These are phyloP conservation scores for Antedon bifida DNA, from an alignment of 35 echinoderm and acorn worm genomes.

Conservation along the genomic window DNA sequence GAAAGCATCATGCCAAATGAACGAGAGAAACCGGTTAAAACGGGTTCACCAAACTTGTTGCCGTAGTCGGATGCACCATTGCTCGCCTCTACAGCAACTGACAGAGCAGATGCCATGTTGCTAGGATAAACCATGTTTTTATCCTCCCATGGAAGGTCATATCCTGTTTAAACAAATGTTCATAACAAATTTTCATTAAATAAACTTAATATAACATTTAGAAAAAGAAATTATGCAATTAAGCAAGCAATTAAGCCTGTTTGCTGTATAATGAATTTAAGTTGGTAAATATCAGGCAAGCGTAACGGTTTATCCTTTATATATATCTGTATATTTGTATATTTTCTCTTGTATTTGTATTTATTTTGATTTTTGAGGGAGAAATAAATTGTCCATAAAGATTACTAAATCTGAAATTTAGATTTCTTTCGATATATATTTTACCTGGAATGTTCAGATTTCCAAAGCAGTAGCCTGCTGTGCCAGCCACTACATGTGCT, in stretches of 20 bases:
- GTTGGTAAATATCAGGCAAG: too few relatives aligned
- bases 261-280: too few relatives aligned
- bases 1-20: constrained; percentile 87
- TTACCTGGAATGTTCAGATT: constrained; percentile 87
- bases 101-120: constrained; percentile 63
- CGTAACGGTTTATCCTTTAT: too few relatives aligned
- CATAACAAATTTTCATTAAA: too few relatives aligned
- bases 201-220: not conserved
- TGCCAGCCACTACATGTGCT: constrained; percentile 89
- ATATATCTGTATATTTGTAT: too few relatives aligned
- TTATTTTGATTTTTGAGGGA: too few relatives aligned
- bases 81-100: constrained; percentile 80
- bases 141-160: constrained; percentile 88
- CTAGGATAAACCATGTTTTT: constrained; percentile 39
- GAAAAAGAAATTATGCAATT: too few relatives aligned
- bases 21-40: constrained; percentile 78
- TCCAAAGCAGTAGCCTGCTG: constrained; percentile 93
- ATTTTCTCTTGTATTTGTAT: too few relatives aligned
- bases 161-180: too few relatives aligned
- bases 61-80: constrained; percentile 96
- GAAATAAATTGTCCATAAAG: too few relatives aligned
- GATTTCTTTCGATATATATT: not conserved
- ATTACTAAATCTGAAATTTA: too few relatives aligned
- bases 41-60: constrained; percentile 94
- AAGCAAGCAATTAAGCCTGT: too few relatives aligned